Evolutionary conservation across 2,113 vertebrate species (phyloP).

Genomic region (Nematolebias whitei): DNA sequence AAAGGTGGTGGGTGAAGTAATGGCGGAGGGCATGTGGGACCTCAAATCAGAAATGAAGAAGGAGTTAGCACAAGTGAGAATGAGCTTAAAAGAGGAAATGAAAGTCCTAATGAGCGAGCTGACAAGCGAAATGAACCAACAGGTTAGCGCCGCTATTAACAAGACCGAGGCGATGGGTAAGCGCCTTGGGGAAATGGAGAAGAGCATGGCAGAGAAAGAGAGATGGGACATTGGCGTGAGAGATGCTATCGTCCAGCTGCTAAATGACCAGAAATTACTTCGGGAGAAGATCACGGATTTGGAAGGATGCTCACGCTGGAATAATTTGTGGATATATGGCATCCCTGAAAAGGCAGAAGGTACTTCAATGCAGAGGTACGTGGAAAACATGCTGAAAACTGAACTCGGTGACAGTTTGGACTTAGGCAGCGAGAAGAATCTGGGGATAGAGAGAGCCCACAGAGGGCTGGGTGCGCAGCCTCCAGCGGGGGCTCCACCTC

Average conservation of each 20-base stretch:
- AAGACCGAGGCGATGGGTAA: neutral
- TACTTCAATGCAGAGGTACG: neutral
- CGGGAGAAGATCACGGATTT: neutral
- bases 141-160: neutral
- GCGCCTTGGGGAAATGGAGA: neutral
- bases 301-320: neutral
- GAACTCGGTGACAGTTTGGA: neutral
- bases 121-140: neutral
- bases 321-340: slow-evolving; percentile 1
- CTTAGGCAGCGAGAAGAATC: neutral
- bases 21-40: slow-evolving; percentile 1
- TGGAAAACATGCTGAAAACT: neutral
- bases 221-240: slow-evolving; percentile 2
- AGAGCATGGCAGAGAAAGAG: neutral
- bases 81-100: neutral
- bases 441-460: neutral
- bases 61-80: neutral
- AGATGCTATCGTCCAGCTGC: slow-evolving; percentile 1
- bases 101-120: neutral
- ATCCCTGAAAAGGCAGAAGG: neutral
- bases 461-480: neutral
- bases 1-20: neutral
- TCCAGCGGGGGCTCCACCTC: neutral
- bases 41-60: slow-evolving; percentile 6
- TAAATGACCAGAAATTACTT: neutral